Evolutionary conservation across 1,140 invertebrate species (phyloP), one percentile per base, ranked within the genome.

Genomic region (Mactra quadrangularis): DNA sequence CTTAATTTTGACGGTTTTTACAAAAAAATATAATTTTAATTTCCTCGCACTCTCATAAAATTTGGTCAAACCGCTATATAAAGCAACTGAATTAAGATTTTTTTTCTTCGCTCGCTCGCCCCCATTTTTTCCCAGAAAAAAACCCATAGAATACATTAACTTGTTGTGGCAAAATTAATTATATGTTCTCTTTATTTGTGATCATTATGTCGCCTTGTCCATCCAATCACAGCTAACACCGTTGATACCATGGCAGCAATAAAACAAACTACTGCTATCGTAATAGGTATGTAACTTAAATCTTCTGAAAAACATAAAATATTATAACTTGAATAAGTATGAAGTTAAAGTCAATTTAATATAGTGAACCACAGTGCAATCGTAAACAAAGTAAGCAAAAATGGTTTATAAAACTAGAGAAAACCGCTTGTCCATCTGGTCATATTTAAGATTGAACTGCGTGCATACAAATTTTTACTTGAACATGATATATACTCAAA

Each of bases 151-250:
- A n/a, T n/a, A n/a, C n/a, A n/a, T n/a, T n/a, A n/a, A n/a, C n/a
- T n/a, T n/a, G n/a, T n/a, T n/a, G n/a, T n/a, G n/a, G n/a, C n/a
- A n/a, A n/a, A n/a, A n/a, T n/a, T n/a, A n/a, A n/a, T n/a, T n/a
- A n/a, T n/a, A n/a, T n/a, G n/a, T n/a, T n/a, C n/a, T n/a, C n/a
- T n/a, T n/a, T n/a, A n/a, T n/a, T n/a, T n/a, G n/a, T n/a, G n/a
- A n/a, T n/a, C n/a, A n/a, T n/a, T n/a, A n/a, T n/a, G 38, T 41
- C 38, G 38, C 38, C 70, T 59, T 31, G 68, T 74, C 79, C 70
- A 82, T 9, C 70, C 79, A 9, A 82, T 41, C 13, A 82, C 31
- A n/a, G 79, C 79, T 1, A 82, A 22, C 3, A 82, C 45, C 6
- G 62, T 31, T 31, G 79, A 35, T 25, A 60, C 60, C 25, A 66